Evolutionary conservation across 2,888 invertebrate species (phyloP).

Genomic region (Balanococcus diminutus): DNA sequence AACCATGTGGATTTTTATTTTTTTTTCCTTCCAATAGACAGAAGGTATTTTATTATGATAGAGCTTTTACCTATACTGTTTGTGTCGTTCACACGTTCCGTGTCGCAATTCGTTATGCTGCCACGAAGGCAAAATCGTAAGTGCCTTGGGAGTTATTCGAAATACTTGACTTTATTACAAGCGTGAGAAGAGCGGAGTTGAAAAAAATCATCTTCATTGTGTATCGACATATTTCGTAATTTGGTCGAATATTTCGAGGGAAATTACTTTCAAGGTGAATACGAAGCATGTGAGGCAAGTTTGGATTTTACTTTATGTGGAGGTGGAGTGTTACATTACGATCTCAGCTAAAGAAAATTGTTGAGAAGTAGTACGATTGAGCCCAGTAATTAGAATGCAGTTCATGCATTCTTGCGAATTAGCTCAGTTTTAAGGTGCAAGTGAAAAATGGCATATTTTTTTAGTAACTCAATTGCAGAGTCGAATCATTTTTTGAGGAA

Average conservation of each 20-base stretch:
- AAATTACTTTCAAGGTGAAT: background rate
- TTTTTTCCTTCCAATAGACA: conserved; percentile 1
- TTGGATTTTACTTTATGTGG: background rate
- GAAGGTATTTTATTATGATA: conserved; percentile 15
- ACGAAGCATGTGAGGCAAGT: background rate
- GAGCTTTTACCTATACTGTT: conserved; percentile 8
- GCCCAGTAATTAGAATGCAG: background rate
- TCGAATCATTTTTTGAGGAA: too few species aligned
- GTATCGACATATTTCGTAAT: conserved; percentile 23
- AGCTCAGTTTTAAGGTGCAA: too few species aligned
- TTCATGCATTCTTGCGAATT: background rate
- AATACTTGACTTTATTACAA: conserved; percentile 31
- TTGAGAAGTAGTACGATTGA: background rate
- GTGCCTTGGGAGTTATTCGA: conserved; percentile 40
- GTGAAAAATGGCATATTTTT: too few species aligned
- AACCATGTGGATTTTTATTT: background rate
- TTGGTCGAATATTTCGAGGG: conserved; percentile 15
- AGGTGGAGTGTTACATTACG: background rate
- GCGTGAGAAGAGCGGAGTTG: conserved; percentile 19
- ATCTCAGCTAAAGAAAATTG: background rate
- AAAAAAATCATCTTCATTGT: conserved; percentile 22
- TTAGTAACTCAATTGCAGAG: too few species aligned
- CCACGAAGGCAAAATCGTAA: conserved; percentile 23
- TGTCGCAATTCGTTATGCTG: conserved; percentile 44
- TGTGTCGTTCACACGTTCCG: conserved; percentile 45